phyloP scores from a whole-genome alignment of 1,140 invertebrate species.

The Cotesia typhae region DNA sequence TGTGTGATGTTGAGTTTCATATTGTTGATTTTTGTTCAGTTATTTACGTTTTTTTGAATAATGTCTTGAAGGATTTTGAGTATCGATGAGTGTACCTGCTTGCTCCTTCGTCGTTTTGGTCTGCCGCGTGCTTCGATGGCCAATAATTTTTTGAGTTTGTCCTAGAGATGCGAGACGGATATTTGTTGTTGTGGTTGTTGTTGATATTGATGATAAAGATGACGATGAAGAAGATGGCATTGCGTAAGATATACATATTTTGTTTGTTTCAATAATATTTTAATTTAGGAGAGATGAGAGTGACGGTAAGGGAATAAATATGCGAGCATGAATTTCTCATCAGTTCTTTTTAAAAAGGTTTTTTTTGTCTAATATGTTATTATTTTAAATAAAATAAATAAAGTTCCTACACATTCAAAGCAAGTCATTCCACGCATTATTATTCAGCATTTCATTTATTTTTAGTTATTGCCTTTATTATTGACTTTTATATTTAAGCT shows the following conservation, averaged over 20 bases:
- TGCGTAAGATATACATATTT: constrained; percentile 32
- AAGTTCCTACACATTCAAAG: constrained; percentile 64
- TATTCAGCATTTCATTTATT: constrained; percentile 40
- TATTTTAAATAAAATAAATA: constrained; percentile 52
- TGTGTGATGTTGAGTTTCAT: no score
- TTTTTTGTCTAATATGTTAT: constrained; percentile 29
- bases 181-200: constrained; percentile 44
- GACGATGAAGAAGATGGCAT: constrained; percentile 42
- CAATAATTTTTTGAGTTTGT: constrained; percentile 51
- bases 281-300: constrained; percentile 35
- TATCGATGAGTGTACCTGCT: constrained; percentile 57
- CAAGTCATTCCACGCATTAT: constrained; percentile 63
- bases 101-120: constrained; percentile 47
- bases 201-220: constrained; percentile 46
- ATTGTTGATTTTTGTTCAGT: neutral
- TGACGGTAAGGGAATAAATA: constrained; percentile 33
- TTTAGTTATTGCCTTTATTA: constrained; percentile 16
- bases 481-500: neutral
- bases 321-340: constrained; percentile 39
- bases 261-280: constrained; percentile 12
- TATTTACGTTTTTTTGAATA: constrained; percentile 25
- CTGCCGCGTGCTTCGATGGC: constrained; percentile 49
- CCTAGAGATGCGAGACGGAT: constrained; percentile 46
- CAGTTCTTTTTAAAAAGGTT: constrained; percentile 29
- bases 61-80: constrained; percentile 20